Evolutionary conservation across 2,113 vertebrate species (phyloP).

Genomic region (Cryptotis parvus): DNA sequence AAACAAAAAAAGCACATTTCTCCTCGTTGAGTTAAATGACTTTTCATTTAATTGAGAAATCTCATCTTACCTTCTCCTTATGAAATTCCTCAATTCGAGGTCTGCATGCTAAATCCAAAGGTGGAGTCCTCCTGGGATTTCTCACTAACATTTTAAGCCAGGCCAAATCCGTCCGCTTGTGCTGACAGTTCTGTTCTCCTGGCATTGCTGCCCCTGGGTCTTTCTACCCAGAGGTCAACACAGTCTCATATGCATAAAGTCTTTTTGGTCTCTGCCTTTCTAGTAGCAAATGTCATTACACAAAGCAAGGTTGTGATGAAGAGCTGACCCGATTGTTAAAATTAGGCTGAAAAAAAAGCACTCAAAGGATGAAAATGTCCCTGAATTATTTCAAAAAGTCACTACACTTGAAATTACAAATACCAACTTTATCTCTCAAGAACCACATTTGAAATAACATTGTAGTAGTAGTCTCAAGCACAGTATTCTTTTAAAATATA

Average conservation of each 20-base stretch:
- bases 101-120: not conserved
- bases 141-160: not conserved
- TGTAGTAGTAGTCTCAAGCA: not conserved
- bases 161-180: not conserved
- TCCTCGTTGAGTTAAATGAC: not conserved
- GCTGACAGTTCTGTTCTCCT: not conserved
- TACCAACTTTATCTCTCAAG: not conserved
- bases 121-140: not conserved
- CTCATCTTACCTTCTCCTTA: not conserved
- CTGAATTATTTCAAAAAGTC: not conserved
- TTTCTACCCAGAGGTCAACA: slow-evolving; percentile 1
- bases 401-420: not conserved
- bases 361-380: not conserved
- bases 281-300: not conserved
- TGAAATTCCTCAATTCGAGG: not conserved
- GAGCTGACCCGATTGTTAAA: not conserved
- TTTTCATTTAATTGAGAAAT: slow-evolving; percentile 41
- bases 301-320: not conserved
- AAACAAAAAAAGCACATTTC: too few relatives aligned
- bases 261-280: not conserved
- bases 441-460: not conserved
- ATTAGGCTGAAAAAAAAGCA: not conserved
- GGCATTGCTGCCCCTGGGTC: not conserved
- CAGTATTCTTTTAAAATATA: not conserved
- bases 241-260: not conserved